Conservation (phyloP, 23 tunicate species). For the Diplosoma virens region DNA sequence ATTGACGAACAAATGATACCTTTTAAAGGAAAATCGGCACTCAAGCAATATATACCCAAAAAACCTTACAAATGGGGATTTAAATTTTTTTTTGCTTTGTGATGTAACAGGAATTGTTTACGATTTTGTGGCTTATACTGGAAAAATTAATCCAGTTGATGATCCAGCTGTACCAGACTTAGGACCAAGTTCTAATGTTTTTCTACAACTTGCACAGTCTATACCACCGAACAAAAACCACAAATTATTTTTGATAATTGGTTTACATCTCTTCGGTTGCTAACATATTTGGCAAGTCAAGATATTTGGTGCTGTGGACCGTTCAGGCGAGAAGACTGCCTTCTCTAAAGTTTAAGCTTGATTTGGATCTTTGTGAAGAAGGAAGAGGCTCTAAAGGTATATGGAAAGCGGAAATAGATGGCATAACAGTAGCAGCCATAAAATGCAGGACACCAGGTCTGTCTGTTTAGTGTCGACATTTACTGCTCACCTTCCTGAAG, state of each 20-base stretch:
- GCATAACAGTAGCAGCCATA: background rate
- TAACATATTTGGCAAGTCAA: background rate
- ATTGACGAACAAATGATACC: conserved; percentile 20
- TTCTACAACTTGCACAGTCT: conserved; percentile 3
- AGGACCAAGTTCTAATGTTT: conserved; percentile 5
- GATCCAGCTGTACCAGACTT: conserved; percentile 12
- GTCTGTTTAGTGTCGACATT: background rate
- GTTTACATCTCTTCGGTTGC: conserved; percentile 14
- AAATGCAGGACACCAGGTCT: conserved; percentile 3
- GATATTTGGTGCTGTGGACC: conserved; percentile 1
- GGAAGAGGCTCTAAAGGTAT: conserved; percentile 10
- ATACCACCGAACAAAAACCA: conserved; percentile 1
- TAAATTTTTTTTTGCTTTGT: conserved; percentile 20
- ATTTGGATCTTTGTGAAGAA: background rate
- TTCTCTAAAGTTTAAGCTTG: background rate
- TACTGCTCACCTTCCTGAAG: background rate
- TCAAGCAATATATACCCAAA: conserved; percentile 6
- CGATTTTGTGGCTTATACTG: background rate
- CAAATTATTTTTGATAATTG: conserved; percentile 22
- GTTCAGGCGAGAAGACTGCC: background rate
- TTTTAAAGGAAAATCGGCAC: background rate
- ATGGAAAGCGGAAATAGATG: background rate
- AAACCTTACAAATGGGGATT: conserved; percentile 11
- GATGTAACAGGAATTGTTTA: background rate
- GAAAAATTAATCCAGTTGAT: conserved; percentile 4